These are phyloP conservation scores for Metalampra italica DNA, from an alignment of 2,888 invertebrate genomes.

Conservation along the genomic window DNA sequence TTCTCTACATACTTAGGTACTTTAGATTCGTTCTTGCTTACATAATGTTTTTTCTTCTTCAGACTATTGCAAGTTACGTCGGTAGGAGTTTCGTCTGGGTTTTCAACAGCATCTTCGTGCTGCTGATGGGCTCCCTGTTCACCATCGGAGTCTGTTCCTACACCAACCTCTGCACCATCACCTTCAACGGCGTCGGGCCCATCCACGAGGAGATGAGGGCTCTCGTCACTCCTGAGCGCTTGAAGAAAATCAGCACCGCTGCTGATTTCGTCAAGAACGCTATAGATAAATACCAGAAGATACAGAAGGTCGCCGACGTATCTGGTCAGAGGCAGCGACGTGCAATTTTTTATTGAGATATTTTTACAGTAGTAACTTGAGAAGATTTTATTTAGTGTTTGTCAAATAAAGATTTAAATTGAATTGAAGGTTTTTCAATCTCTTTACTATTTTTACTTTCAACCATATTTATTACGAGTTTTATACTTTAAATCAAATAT, in stretches of 20 bases:
- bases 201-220: conserved; percentile 78
- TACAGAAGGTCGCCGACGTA: conserved; percentile 48
- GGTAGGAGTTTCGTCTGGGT: conserved; percentile 57
- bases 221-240: conserved; percentile 77
- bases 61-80: conserved; percentile 57
- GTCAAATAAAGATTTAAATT: conserved; percentile 1
- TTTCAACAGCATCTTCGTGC: conserved; percentile 60
- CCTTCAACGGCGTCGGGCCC: conserved; percentile 79
- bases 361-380: conserved; percentile 2
- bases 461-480: too few species aligned
- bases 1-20: too few species aligned
- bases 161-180: conserved; percentile 80
- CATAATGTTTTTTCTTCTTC: conserved; percentile 23
- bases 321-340: conserved; percentile 41
- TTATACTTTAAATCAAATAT: too few species aligned
- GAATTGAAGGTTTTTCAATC: conserved; percentile 6
- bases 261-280: conserved; percentile 80
- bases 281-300: conserved; percentile 78
- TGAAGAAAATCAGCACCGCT: conserved; percentile 78
- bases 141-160: conserved; percentile 77
- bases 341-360: conserved; percentile 22
- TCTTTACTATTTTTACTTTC: not conserved
- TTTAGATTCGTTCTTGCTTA: too few species aligned
- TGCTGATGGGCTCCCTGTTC: conserved; percentile 68
- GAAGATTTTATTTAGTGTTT: not conserved